Conservation (phyloP, 2,888 invertebrate genomes). For the Atherix ibis region DNA sequence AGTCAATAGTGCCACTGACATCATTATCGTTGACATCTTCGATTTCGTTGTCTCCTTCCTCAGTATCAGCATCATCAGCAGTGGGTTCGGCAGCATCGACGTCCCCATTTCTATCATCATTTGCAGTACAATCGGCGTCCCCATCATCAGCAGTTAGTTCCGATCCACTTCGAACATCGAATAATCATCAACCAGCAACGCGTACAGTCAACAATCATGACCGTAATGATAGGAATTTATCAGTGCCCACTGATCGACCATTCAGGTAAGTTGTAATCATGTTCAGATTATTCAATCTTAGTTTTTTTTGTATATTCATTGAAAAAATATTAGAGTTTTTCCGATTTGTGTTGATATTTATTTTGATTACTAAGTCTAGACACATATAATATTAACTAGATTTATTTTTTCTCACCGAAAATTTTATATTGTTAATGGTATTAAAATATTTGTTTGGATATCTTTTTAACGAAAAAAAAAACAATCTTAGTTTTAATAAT, state of each 20-base stretch:
- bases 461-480: no score
- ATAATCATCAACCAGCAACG: conserved; percentile 15
- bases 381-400: no score
- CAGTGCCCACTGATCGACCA: conserved; percentile 5
- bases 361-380: no score
- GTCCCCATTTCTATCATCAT: not conserved
- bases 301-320: no score
- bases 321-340: no score
- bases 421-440: no score
- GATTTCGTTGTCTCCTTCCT: not conserved
- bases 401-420: no score
- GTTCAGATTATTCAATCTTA: no score
- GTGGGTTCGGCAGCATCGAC: not conserved
- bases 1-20: not conserved
- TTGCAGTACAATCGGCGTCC: conserved; percentile 11
- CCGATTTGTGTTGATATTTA: no score
- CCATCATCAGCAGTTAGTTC: conserved; percentile 9
- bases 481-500: conserved; percentile 7
- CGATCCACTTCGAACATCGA: conserved; percentile 15
- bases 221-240: conserved; percentile 13
- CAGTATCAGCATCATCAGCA: conserved; percentile 4
- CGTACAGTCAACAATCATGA: conserved; percentile 15
- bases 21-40: not conserved
- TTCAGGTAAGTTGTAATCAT: conserved; percentile 6
- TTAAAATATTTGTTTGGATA: no score